Evolutionary conservation across 2,113 vertebrate species (phyloP).

Genomic region (Brachyistius frenatus): DNA sequence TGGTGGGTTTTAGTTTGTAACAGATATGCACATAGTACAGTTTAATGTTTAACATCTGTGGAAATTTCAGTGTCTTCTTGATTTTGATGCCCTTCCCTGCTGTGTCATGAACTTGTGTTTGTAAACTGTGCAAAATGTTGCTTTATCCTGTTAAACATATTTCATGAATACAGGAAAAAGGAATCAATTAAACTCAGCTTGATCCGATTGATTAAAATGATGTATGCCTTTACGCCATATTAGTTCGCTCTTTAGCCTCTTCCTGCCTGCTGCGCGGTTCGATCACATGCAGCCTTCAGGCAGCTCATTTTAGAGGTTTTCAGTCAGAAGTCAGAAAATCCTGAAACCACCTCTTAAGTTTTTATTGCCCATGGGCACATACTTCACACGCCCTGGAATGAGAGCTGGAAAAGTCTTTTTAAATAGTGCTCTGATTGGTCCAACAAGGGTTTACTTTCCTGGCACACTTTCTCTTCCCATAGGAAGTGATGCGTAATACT

Average conservation of each 20-base stretch:
- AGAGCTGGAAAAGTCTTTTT: slow-evolving; percentile 72
- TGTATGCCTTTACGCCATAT: background rate
- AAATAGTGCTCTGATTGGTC: slow-evolving; percentile 61
- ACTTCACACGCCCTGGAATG: slow-evolving; percentile 73
- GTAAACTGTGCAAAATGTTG: background rate
- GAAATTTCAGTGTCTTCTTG: background rate
- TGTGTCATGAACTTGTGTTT: background rate
- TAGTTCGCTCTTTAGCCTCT: background rate
- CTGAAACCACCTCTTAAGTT: slow-evolving; percentile 62
- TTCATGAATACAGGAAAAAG: too few species aligned
- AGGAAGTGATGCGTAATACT: slow-evolving; percentile 72
- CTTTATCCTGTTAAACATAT: background rate
- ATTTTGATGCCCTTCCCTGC: background rate
- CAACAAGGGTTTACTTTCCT: slow-evolving; percentile 70
- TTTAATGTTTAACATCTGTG: slow-evolving; percentile 3
- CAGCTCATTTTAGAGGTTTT: slow-evolving; percentile 20
- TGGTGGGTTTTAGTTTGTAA: background rate
- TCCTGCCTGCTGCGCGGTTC: background rate
- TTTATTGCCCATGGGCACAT: slow-evolving; percentile 65
- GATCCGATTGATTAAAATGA: background rate
- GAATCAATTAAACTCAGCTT: background rate
- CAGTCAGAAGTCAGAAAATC: slow-evolving; percentile 50
- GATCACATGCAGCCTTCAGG: slow-evolving; percentile 3
- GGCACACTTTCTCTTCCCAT: slow-evolving; percentile 58
- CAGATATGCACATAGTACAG: background rate